Evolutionary conservation across 2,797 vertebrate genomes (phyloP), one percentile per base, ranked within the genome.

Genomic region (Myioborus melanocephalus): DNA sequence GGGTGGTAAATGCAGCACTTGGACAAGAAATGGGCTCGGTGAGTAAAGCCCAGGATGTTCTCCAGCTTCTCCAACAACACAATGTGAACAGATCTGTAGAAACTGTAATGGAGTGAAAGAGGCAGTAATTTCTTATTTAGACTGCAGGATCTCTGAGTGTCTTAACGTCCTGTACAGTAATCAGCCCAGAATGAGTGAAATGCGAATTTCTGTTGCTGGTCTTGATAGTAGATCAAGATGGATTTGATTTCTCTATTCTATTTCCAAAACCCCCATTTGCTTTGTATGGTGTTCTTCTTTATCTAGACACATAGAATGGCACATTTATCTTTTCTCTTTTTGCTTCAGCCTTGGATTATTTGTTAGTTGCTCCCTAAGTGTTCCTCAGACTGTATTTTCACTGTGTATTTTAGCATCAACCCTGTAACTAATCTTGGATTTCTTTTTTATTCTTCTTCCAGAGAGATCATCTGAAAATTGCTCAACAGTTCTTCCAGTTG

Each of bases 401-500:
- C 15, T 83, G 12, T 55, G 10, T 77, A 14, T 71, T 75, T 30
- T 77, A 78, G 37, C 12, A 68, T 59, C 56, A 75, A 5, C n/a
- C 60, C 47, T 59, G 41, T 37, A 92, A 93, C 17, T 91, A 16
- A 41, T 60, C 26, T 41, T 73, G 49, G 50, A 53, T 80, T 64
- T 95, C 13, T n/a, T 83, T 24, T 94, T 91, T 94, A 44, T 92
- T 15, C 14, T 21, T 73, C 79, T 97, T 97, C 70, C 95, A 99
- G 99, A 98, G 98, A 96, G 99, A 99, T 85, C 98, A 99, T 95
- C 97, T 99, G 95, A 99, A 99, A 98, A 99, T 98, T 87, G 99
- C 99, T 81, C 99, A 99, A 92, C 98, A 99, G 96, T 99, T 99
- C 97, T 99, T 99, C 94, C 99, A 99, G 98, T 92, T 99, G 96